Base-by-base conservation (phyloP, 2,113 vertebrate species). In the Alethe castanea region DNA sequence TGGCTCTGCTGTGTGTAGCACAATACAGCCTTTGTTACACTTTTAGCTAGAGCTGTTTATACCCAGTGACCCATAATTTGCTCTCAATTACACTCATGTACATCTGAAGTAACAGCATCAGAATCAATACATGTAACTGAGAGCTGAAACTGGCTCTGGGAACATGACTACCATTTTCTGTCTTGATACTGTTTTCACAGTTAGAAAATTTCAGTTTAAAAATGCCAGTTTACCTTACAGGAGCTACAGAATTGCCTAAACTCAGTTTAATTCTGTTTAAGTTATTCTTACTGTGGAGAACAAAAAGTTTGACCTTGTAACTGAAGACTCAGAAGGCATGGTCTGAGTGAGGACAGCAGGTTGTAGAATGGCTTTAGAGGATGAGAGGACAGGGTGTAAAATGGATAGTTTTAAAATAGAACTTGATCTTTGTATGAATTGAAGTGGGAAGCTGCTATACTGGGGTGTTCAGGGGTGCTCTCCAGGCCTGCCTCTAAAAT, bases 1-100 rank as follows among this genome's bases (percentile, higher is more conserved):
- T 98, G 94, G 96, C 93, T 96, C 93, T 92, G 95, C 97, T 28
- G 22, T 59, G 60, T 56, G 25, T 35, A 96, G 97, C 92, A 98
- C 97, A 98, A 97, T 98, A 61, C 94, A 26, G 92, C 42, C 98
- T 98, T 98, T 98, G 97, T 98, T 98, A 65, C 54, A 83, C 86
- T 86, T 94, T 52, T 22, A 76, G 94, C 90, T 65, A 8, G 66
- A 93, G 81, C 88, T 88, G 67, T 94, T 97, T 91, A 66, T 95
- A 61, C 65, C 50, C 72, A 73, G 86, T 81, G 82, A 88, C 96
- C 86, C 86, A 16, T 88, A 78, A 88, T 93, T 84, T 96, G 80
- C 76, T 86, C 90, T 84, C 48, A 19, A 10, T 95, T 96, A 57
- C 59, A 14, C 38, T 79, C 50, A 20, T 52, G 86, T 67, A 42